These are phyloP conservation scores for Nesoenas mayeri DNA, from an alignment of 2,113 vertebrate species.

Conservation along the genomic window DNA sequence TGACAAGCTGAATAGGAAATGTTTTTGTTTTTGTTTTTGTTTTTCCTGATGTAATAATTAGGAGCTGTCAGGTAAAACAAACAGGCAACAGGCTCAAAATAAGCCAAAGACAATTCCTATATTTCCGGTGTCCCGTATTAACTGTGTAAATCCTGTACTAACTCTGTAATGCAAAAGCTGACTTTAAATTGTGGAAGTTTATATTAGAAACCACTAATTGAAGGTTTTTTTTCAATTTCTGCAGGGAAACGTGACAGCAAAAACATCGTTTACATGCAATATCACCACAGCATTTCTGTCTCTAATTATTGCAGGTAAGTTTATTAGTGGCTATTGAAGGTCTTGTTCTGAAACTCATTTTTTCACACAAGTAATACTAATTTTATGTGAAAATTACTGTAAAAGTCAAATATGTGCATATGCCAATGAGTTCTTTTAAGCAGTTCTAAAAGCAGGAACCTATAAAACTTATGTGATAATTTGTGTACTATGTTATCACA, in stretches of 20 bases:
- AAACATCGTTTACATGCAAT: not conserved
- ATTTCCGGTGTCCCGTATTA: not conserved
- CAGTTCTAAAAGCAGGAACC: not conserved
- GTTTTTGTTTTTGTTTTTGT: not conserved
- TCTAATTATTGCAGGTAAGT: slow-evolving; percentile 55
- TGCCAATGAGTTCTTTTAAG: not conserved
- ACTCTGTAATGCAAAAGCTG: not conserved
- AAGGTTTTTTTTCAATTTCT: not conserved
- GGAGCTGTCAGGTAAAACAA: not conserved
- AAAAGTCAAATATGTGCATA: not conserved
- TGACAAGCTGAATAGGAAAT: not conserved
- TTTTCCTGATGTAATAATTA: not conserved
- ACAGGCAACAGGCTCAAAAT: not conserved
- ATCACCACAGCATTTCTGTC: slow-evolving; percentile 24
- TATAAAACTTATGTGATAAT: not conserved
- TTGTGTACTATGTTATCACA: not conserved
- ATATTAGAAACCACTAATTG: not conserved
- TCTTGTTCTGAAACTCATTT: not conserved
- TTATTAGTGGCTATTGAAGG: not conserved
- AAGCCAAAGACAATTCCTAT: not conserved
- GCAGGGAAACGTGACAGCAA: slow-evolving; percentile 23
- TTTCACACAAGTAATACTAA: not conserved
- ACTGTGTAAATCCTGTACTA: not conserved
- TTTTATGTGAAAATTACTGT: not conserved
- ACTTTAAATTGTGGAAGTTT: not conserved